phyloP scores from a whole-genome alignment of 2,797 vertebrate genomes.

The Pseudomugil tenellus region DNA sequence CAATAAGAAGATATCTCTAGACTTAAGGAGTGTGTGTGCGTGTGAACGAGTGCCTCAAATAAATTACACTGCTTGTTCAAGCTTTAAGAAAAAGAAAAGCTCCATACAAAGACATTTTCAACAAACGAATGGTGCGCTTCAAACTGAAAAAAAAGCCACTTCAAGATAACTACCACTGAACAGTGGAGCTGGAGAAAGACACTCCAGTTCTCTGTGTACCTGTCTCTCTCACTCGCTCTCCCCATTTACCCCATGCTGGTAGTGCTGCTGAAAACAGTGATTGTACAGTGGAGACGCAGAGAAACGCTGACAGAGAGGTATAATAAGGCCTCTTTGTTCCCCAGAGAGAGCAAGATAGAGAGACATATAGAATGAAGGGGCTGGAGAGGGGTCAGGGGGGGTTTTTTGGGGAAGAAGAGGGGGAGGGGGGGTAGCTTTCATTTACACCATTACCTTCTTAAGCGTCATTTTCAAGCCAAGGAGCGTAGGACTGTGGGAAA shows the following conservation, averaged over 20 bases:
- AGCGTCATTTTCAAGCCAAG: slow-evolving; percentile 82
- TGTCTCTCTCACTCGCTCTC: slow-evolving; percentile 64
- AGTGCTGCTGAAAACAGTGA: slow-evolving; percentile 79
- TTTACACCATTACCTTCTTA: slow-evolving; percentile 87
- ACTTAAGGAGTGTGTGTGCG: slow-evolving; percentile 73
- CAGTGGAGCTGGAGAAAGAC: slow-evolving; percentile 61
- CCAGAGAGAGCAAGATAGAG: slow-evolving; percentile 60
- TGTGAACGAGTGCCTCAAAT: slow-evolving; percentile 75
- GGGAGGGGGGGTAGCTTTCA: slow-evolving; percentile 69
- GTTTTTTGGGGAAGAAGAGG: no score
- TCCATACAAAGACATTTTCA: slow-evolving; percentile 68
- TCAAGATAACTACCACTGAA: slow-evolving; percentile 68
- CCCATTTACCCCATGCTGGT: slow-evolving; percentile 78
- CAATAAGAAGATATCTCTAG: slow-evolving; percentile 86
- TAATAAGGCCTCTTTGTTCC: slow-evolving; percentile 84
- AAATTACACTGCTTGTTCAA: slow-evolving; percentile 72
- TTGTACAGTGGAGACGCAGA: slow-evolving; percentile 77
- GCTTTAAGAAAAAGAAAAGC: slow-evolving; percentile 53
- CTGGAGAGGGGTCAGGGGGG: background rate
- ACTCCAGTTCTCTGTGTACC: slow-evolving; percentile 55
- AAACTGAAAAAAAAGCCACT: slow-evolving; percentile 62
- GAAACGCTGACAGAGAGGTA: slow-evolving; percentile 75
- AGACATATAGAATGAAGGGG: slow-evolving; percentile 53
- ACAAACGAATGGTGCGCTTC: slow-evolving; percentile 64
- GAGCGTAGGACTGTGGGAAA: slow-evolving; percentile 82